Percentiles rank a stretch among this genome's conserved stretches.
Conservation (phyloP, 1,140 invertebrate genomes). For the Polyergus mexicanus region DNA sequence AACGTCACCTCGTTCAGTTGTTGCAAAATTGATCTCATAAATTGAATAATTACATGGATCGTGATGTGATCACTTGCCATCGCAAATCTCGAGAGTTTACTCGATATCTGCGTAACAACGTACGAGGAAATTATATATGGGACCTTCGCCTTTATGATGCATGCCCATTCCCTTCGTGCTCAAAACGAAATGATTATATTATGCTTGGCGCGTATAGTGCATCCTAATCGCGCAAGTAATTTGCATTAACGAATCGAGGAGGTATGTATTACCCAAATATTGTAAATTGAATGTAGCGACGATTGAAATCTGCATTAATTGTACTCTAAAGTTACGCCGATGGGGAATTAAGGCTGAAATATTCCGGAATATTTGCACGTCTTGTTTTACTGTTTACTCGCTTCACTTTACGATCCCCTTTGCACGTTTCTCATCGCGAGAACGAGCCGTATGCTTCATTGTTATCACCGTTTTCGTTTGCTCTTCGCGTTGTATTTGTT, state of each 20-base stretch:
- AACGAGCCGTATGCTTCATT: constrained; percentile 44
- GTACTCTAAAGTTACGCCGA: not conserved
- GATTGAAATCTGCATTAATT: constrained; percentile 45
- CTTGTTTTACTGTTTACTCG: constrained; percentile 53
- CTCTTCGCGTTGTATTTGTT: constrained; percentile 25
- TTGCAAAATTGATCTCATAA: not conserved
- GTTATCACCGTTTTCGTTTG: constrained; percentile 33
- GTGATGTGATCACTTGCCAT: not conserved
- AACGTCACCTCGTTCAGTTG: not conserved
- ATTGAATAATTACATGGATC: not conserved
- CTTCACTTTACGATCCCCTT: constrained; percentile 42
- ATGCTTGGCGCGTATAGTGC: not conserved
- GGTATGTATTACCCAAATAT: constrained; percentile 46
- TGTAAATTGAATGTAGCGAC: constrained; percentile 21
- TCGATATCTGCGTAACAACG: not conserved
- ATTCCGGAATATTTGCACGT: constrained; percentile 45
- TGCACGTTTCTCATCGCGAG: constrained; percentile 30
- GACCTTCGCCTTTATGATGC: constrained; percentile 19
- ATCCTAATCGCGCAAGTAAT: constrained; percentile 62
- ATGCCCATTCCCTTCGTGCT: not conserved
- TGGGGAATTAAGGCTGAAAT: not conserved
- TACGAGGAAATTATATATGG: constrained; percentile 11
- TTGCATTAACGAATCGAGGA: constrained; percentile 1
- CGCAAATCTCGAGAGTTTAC: constrained; percentile 2
- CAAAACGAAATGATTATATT: constrained; percentile 28